Percentiles rank a stretch among this genome's conserved stretches.
These are phyloP conservation scores for Drosophila eugracilis DNA, from an alignment of 1,140 invertebrate species.

Conservation along the genomic window DNA sequence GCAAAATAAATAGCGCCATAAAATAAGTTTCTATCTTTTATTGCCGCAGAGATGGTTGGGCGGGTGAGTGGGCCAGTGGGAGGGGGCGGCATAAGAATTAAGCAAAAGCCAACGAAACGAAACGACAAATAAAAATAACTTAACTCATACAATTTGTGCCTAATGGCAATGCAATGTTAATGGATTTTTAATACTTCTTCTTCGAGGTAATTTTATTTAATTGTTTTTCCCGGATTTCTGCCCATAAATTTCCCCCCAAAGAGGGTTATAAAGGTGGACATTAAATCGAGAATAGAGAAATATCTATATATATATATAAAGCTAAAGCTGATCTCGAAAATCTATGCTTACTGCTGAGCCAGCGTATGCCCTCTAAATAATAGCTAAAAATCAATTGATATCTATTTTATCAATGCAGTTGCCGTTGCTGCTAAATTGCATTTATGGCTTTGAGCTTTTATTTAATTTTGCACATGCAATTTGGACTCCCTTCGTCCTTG, in stretches of 20 bases:
- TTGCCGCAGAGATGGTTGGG: constrained; percentile 39
- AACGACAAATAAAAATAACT: constrained; percentile 72
- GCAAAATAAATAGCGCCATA: constrained; percentile 82
- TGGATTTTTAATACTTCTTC: constrained; percentile 70
- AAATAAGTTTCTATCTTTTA: constrained; percentile 83
- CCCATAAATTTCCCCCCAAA: constrained; percentile 45
- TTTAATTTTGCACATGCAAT: constrained; percentile 76
- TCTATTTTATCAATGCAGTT: constrained; percentile 70
- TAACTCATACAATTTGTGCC: constrained; percentile 65
- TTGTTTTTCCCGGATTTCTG: constrained; percentile 47
- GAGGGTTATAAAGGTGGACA: constrained; percentile 9
- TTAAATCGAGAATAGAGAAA: constrained; percentile 16
- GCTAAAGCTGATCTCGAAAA: constrained; percentile 7
- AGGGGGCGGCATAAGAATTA: constrained; percentile 64
- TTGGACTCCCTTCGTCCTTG: constrained; percentile 34
- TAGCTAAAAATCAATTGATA: constrained; percentile 76
- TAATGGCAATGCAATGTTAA: constrained; percentile 65
- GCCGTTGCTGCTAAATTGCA: constrained; percentile 73
- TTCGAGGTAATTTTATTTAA: constrained; percentile 59
- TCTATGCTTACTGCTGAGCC: constrained; percentile 23
- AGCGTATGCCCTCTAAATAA: constrained; percentile 67
- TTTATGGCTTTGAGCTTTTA: constrained; percentile 78
- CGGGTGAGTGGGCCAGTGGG: too few species aligned
- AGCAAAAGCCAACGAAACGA: constrained; percentile 41
- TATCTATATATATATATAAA: background rate